Conservation (phyloP, 2,797 vertebrate species). For the Fistularia tabacaria region DNA sequence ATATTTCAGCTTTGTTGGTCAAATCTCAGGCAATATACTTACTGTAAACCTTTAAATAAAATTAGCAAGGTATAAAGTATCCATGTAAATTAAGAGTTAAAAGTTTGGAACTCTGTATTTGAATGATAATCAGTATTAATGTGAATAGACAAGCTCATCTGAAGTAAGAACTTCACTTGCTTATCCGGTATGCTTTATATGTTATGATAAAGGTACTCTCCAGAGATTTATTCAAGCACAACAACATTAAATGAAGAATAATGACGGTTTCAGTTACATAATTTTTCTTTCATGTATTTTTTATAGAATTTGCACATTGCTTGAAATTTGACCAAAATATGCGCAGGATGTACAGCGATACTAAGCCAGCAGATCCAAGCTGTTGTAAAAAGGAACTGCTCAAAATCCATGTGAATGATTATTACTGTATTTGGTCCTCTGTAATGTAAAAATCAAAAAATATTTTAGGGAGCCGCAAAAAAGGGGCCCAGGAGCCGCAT, state of each 20-base stretch:
- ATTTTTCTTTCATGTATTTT: not conserved
- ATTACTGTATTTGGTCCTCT: conserved; percentile 65
- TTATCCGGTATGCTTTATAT: too few relatives aligned
- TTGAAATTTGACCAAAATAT: conserved; percentile 11
- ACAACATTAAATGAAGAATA: not conserved
- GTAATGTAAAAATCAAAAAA: conserved; percentile 73
- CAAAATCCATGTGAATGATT: conserved; percentile 63
- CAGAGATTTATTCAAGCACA: too few relatives aligned
- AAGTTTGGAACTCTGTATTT: too few relatives aligned
- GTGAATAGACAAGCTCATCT: too few relatives aligned
- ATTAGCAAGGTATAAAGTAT: not conserved
- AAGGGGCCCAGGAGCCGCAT: conserved; percentile 78
- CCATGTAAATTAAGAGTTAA: not conserved
- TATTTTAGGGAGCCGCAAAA: conserved; percentile 79
- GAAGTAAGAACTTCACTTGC: too few relatives aligned
- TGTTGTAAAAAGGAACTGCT: conserved; percentile 53
- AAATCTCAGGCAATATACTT: conserved; percentile 15
- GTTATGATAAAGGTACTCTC: not conserved
- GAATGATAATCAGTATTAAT: too few relatives aligned
- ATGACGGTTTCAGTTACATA: too few relatives aligned
- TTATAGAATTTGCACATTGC: conserved; percentile 19
- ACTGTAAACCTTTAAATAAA: not conserved
- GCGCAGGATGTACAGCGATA: not conserved
- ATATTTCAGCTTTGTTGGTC: not conserved
- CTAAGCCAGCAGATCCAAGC: conserved; percentile 12